phyloP scores from a whole-genome alignment of 2,113 vertebrate genomes.

The Phylloscopus trochilus region DNA sequence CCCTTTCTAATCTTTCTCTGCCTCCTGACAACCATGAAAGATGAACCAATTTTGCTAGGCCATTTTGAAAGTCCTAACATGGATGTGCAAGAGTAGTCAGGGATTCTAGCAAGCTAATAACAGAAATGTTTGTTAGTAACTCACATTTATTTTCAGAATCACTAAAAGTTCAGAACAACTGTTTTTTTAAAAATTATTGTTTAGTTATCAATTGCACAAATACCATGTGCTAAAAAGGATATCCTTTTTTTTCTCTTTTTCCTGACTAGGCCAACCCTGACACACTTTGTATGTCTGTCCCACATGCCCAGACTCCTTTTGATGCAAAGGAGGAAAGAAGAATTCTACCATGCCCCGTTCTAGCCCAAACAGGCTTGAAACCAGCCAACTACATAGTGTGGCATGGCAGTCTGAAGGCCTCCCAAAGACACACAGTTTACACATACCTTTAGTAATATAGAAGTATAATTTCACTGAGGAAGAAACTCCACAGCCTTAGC shows the following conservation, averaged over 20 bases:
- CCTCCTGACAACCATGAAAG: background rate
- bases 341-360: background rate
- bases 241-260: background rate
- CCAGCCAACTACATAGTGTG: background rate
- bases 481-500: background rate
- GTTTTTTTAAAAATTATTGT: background rate
- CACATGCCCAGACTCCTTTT: background rate
- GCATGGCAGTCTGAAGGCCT: background rate
- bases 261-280: background rate
- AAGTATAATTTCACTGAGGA: background rate
- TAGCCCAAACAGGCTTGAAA: background rate
- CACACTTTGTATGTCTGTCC: background rate
- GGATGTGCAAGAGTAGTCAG: background rate
- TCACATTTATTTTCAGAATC: background rate
- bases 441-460: rapidly evolving
- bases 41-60: background rate
- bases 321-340: background rate
- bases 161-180: background rate
- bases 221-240: background rate
- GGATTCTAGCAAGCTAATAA: background rate
- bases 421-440: background rate
- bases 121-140: background rate
- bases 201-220: background rate
- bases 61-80: background rate
- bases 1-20: background rate